These are phyloP conservation scores for Brachypalpus laphriformis DNA, from an alignment of 2,888 invertebrate genomes.

Conservation along the genomic window DNA sequence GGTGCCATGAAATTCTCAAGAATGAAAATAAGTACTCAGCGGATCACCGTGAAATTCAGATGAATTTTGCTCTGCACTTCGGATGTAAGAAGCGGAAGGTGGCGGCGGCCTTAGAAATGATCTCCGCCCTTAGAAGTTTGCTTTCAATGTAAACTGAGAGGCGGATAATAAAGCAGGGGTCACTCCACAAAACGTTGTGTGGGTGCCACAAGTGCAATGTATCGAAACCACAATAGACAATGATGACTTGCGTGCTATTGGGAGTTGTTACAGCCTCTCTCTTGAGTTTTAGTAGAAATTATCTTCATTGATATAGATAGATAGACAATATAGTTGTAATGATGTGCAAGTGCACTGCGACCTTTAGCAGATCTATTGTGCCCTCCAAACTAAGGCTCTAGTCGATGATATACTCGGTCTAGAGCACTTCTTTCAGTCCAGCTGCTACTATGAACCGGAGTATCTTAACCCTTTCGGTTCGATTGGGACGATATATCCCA, in stretches of 20 bases:
- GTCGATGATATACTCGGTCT: no score
- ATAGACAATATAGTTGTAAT: no score
- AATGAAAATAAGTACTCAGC: conserved; percentile 64
- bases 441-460: no score
- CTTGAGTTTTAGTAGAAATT: no score
- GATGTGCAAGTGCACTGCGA: no score
- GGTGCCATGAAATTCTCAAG: conserved; percentile 67
- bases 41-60: conserved; percentile 71
- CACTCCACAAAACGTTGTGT: conserved; percentile 2
- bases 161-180: conserved; percentile 27
- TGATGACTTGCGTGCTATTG: conserved; percentile 7
- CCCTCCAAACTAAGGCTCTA: no score
- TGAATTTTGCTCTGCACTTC: conserved; percentile 44
- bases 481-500: no score
- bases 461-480: no score
- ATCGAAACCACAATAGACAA: conserved; percentile 28
- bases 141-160: neutral
- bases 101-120: conserved; percentile 30
- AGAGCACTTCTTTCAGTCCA: no score
- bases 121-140: neutral
- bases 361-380: no score
- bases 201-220: conserved; percentile 14
- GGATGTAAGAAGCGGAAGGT: neutral
- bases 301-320: no score
- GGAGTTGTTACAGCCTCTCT: neutral